Base-by-base conservation (phyloP, 2,888 invertebrate species). In the Zaprionus obscuricornis region DNA sequence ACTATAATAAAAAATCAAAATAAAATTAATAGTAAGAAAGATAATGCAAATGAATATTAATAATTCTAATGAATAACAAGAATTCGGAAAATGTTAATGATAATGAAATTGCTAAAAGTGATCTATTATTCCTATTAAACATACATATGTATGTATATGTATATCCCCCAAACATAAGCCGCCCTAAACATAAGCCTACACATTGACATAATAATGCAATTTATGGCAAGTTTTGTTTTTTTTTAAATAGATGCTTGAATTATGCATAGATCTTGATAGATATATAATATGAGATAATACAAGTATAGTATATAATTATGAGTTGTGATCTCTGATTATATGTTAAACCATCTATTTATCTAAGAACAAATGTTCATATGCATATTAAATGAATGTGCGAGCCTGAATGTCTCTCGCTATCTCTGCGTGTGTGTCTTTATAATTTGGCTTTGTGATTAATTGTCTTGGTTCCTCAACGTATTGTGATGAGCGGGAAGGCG, bases 371-470 rank as follows among this genome's bases (percentile, higher is more conserved):
- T 68, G 47, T 59, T 58, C 71, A 74, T 74, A 71, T 68, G 60
- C 70, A 71, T 71, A 71, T 52, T 22, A 69, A 63, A 66, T 66
- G 42, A 45, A 20, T 43, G 42, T 66, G 46, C 47, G 33, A 22
- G 27, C 54, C 52, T 49, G 67, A 57, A 49, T 56, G 52, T 49
- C 51, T 66, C 46, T 49, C 47, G 60, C 42, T 55, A 46, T 55
- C 34, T 27, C 24, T 42, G 34, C 17, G 37, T 13, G 27, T 17
- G 33, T 29, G 39, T 27, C 40, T 75, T 55, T 39, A 56, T 72
- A 66, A 76, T 76, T 84, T 74, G 59, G 42, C 33, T 51, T 33
- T 57, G 63, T 82, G 83, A 82, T 82, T 82, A 82, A 82, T 82
- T 73, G 64, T 45, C 51, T 42, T 42, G 40, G n/a, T n/a, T n/a